Base-by-base conservation (phyloP, 1,140 invertebrate genomes). In the Metaphire vulgaris region DNA sequence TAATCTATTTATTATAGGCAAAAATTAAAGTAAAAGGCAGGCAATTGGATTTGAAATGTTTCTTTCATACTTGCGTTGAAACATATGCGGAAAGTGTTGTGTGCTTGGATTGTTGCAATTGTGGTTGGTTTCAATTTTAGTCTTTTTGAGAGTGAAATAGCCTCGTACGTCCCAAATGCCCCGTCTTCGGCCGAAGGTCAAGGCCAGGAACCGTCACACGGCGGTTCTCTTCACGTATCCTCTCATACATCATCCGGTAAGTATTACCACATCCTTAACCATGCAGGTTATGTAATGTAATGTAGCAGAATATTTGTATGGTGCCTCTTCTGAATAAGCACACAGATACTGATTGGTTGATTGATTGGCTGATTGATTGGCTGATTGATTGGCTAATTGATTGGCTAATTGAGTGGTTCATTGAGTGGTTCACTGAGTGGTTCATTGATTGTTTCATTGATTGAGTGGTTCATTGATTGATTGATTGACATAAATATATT, bases 81-180 rank as follows among this genome's bases (percentile, higher is more conserved):
- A 29, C 32, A 74, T 30, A 69, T 33, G n/a, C 28, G 14, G 14
- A 33, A 29, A 15, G 67, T 21, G 16, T 1, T 28, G 16, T 15
- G 21, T 30, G 1, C 30, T 74, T 0, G 12, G 41, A 26, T 1
- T 12, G 0, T 26, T 21, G 26, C 21, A 15, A 69, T 14, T 65
- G 1, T 26, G n/a, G 26, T n/a, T 28, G 73, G 33, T 83, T 82
- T 83, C 80, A 83, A 79, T 89, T 90, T 34, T 89, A 96, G 94
- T 89, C 90, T 97, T 80, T 97, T 97, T 89, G 95, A 98, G 86
- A 93, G 97, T 89, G 95, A 98, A 89, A 97, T 98, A 82, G 97
- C 97, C 94, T 95, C 93, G 74, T 97, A 96, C 87, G 92, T 97
- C 82, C 95, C 95, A 33, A 79, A 82, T 80, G 88, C 90, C 82